Evolutionary conservation across 1,140 invertebrate species (phyloP).

Genomic region (Drosophila lini): DNA sequence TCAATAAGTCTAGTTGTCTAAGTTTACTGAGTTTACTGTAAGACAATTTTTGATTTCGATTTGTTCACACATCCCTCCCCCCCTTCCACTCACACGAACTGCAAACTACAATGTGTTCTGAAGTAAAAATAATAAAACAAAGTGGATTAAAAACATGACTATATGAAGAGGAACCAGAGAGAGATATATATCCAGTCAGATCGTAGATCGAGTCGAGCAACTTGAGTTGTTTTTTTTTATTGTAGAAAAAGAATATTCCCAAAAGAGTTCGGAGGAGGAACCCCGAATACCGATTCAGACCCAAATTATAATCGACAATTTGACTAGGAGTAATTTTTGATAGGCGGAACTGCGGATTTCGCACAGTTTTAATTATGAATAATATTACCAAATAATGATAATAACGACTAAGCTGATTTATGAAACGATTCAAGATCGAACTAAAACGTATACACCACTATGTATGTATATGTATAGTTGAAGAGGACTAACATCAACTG

Average conservation of each 20-base stretch:
- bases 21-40: slow-evolving; percentile 51
- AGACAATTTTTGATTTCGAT: slow-evolving; percentile 35
- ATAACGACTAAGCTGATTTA: slow-evolving; percentile 66
- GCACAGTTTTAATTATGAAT: slow-evolving; percentile 64
- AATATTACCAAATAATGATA: slow-evolving; percentile 47
- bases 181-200: slow-evolving; percentile 53
- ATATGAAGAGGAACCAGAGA: slow-evolving; percentile 18
- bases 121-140: slow-evolving; percentile 34
- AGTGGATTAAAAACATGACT: slow-evolving; percentile 73
- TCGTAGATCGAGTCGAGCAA: slow-evolving; percentile 63
- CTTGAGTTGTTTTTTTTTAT: slow-evolving; percentile 51
- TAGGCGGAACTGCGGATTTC: slow-evolving; percentile 64
- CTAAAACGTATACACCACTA: slow-evolving; percentile 36
- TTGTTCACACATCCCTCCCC: slow-evolving; percentile 9
- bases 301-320: slow-evolving; percentile 37
- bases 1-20: slow-evolving; percentile 33
- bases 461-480: slow-evolving; percentile 40
- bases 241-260: slow-evolving; percentile 37
- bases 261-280: slow-evolving; percentile 3
- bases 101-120: slow-evolving; percentile 77
- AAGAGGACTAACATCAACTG: slow-evolving; percentile 60
- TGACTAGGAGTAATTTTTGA: slow-evolving; percentile 69
- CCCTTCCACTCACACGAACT: slow-evolving; percentile 41
- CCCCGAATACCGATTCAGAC: slow-evolving; percentile 13
- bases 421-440: slow-evolving; percentile 39